Conservation (phyloP, 2,797 vertebrate genomes). For the Vultur gryphus region DNA sequence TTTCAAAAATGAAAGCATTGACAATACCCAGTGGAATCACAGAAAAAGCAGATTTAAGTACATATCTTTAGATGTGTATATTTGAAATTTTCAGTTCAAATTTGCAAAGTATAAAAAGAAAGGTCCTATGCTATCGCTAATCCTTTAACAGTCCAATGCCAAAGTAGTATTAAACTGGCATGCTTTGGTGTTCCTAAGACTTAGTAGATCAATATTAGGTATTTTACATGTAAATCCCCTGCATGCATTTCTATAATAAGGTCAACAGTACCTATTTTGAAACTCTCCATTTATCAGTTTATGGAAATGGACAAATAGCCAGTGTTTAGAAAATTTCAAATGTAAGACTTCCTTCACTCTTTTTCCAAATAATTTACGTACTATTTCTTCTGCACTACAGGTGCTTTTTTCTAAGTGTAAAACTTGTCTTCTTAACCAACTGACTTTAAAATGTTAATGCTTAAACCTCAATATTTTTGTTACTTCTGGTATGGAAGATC, state of each 20-base stretch:
- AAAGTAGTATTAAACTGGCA: neutral
- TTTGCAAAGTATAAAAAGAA: neutral
- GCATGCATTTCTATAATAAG: neutral
- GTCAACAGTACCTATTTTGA: neutral
- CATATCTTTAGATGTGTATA: neutral
- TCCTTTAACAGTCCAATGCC: neutral
- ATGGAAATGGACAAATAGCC: neutral
- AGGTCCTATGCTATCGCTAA: accelerated
- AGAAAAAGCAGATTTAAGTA: neutral
- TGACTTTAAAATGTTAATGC: neutral
- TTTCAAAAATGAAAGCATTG: neutral
- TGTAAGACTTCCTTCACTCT: neutral
- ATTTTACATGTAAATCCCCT: neutral
- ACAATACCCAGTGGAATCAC: neutral
- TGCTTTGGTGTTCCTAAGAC: neutral
- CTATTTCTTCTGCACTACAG: neutral
- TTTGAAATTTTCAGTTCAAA: neutral
- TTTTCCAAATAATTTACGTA: neutral
- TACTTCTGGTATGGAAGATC: neutral
- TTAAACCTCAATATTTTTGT: neutral
- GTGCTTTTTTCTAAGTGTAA: neutral
- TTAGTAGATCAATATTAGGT: neutral
- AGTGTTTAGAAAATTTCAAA: neutral
- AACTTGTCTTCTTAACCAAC: neutral
- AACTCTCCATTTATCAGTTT: neutral